These are phyloP conservation scores for Myotis myotis DNA, from an alignment of 2,797 vertebrate species.

Conservation along the genomic window DNA sequence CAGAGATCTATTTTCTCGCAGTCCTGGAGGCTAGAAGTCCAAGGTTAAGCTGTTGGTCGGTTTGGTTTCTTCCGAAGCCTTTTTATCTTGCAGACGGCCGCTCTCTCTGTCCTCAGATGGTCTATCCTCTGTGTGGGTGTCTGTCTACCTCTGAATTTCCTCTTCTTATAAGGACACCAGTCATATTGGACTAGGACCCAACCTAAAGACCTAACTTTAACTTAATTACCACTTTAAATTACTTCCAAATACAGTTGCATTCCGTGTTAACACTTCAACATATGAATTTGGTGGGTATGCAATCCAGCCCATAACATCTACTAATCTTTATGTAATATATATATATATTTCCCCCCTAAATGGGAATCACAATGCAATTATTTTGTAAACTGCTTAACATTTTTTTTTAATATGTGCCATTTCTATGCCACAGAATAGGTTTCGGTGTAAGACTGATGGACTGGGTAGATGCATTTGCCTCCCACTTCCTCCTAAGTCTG, in stretches of 20 bases:
- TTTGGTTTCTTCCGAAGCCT: not conserved
- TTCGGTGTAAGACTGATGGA: not conserved
- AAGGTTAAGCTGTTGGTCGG: not conserved
- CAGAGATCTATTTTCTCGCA: not conserved
- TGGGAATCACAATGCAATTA: not conserved
- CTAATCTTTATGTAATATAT: not conserved
- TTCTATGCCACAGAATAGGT: not conserved
- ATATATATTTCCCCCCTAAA: not conserved
- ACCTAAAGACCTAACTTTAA: not conserved
- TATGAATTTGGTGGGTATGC: not conserved
- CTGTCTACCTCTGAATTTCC: not conserved
- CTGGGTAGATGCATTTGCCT: not conserved
- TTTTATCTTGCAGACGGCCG: not conserved
- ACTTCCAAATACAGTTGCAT: not conserved
- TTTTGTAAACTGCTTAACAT: not conserved
- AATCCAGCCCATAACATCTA: not conserved
- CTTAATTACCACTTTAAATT: not conserved
- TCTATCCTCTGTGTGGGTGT: not conserved
- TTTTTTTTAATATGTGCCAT: not conserved
- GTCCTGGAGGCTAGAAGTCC: not conserved
- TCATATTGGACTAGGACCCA: not conserved
- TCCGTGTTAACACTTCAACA: not conserved
- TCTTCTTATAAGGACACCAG: not conserved
- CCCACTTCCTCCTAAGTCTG: not conserved
- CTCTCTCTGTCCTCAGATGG: fast-evolving